phyloP scores from a whole-genome alignment of 1,140 invertebrate genomes.

The Marisa cornuarietis region DNA sequence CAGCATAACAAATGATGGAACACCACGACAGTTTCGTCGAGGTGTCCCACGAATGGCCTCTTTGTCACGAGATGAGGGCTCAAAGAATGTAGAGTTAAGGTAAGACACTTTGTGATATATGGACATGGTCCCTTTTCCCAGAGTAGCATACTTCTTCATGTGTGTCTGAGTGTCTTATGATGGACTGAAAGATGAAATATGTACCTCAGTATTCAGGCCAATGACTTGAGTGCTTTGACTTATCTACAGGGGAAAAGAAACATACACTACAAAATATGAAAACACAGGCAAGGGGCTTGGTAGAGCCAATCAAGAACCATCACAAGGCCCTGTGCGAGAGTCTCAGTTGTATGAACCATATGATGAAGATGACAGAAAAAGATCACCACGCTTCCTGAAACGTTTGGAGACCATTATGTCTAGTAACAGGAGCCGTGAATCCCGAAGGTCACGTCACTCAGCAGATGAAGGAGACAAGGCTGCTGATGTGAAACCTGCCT shows the following conservation, averaged over 20 bases:
- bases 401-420: no score
- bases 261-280: background rate
- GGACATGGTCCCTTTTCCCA: no score
- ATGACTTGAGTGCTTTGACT: no score
- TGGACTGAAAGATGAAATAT: no score
- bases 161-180: no score
- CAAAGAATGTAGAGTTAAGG: background rate
- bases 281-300: slow-evolving; percentile 6
- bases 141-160: no score
- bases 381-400: no score
- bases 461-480: background rate
- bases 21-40: slow-evolving; percentile 15
- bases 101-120: background rate
- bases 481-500: background rate
- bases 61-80: background rate
- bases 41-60: slow-evolving; percentile 12
- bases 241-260: background rate
- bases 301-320: background rate
- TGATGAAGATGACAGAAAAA: background rate
- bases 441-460: background rate
- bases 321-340: background rate
- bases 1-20: slow-evolving; percentile 21
- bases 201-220: no score
- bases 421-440: background rate
- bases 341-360: slow-evolving; percentile 26